A percentile compares a stretch with the other conserved stretches of the same genome.
Conservation (phyloP, 2,888 invertebrate genomes). For the Brachyptera putata region DNA sequence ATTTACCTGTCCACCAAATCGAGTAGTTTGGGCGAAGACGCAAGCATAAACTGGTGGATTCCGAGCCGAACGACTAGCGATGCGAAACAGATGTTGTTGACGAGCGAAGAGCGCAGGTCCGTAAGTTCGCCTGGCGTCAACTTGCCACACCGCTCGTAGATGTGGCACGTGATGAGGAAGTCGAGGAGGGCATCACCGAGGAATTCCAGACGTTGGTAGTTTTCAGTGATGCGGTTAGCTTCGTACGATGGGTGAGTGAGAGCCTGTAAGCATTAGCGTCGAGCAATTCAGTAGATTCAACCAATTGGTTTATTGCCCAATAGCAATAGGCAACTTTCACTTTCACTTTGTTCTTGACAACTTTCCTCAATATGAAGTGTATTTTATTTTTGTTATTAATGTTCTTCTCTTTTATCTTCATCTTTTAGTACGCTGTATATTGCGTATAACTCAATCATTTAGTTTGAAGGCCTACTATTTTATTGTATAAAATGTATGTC, state of each 20-base stretch:
- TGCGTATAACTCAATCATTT: no score
- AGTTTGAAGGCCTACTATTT: no score
- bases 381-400: no score
- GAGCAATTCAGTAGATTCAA: no score
- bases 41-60: constrained; percentile 69
- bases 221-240: constrained; percentile 74
- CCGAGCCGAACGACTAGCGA: constrained; percentile 80
- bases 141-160: constrained; percentile 68
- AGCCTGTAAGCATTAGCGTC: constrained; percentile 65
- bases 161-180: constrained; percentile 80
- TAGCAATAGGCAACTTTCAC: not conserved
- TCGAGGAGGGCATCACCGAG: constrained; percentile 89
- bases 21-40: constrained; percentile 49
- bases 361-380: no score
- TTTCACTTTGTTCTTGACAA: not conserved
- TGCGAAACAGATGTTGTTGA: constrained; percentile 95
- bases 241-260: constrained; percentile 89
- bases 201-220: constrained; percentile 89
- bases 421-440: no score
- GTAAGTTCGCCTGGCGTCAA: constrained; percentile 84
- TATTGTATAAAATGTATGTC: no score
- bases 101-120: constrained; percentile 89
- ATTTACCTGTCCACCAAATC: constrained; percentile 49
- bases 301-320: no score
- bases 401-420: no score